phyloP scores from a whole-genome alignment of 2,113 vertebrate species.

The Sorex fumeus region DNA sequence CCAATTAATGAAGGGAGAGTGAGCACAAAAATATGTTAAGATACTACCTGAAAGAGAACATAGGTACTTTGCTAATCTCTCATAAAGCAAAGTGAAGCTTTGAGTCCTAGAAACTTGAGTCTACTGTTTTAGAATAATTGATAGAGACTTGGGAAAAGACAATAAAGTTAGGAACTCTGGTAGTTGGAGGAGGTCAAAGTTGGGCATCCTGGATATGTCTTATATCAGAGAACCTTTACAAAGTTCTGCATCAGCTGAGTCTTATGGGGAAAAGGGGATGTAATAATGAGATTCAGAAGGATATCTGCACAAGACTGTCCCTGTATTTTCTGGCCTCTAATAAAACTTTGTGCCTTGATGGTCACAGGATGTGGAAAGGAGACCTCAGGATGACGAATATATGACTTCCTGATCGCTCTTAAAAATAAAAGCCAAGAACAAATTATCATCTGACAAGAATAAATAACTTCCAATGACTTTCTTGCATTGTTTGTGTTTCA shows the following conservation, averaged over 20 bases:
- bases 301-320: too few relatives aligned
- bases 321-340: neutral
- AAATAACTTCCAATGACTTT: conserved; percentile 28
- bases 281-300: neutral
- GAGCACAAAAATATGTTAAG: conserved; percentile 21
- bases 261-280: neutral
- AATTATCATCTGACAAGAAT: neutral
- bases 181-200: neutral
- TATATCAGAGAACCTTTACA: too few relatives aligned
- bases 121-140: neutral
- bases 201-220: too few relatives aligned
- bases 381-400: neutral
- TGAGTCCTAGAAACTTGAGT: neutral
- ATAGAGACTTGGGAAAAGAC: neutral
- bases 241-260: neutral
- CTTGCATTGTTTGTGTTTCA: neutral
- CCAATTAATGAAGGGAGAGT: neutral
- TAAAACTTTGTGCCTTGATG: neutral
- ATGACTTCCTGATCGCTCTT: neutral
- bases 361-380: neutral
- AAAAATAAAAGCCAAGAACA: neutral
- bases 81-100: neutral
- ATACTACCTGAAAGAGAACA: neutral
- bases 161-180: neutral
- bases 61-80: neutral